Evolutionary conservation across 2,888 invertebrate species (phyloP).

Genomic region (Boloria selene): DNA sequence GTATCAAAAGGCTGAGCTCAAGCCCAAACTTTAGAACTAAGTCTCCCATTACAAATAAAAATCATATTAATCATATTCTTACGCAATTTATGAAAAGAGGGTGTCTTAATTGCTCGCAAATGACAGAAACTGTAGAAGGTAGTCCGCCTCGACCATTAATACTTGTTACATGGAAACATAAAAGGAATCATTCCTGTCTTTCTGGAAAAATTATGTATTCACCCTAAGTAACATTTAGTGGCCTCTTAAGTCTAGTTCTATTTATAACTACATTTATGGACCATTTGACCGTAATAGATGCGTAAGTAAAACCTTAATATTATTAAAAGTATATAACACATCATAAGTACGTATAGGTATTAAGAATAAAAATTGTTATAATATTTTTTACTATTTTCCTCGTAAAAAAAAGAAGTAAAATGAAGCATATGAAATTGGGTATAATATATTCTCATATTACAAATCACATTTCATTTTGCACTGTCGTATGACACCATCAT

Average conservation of each 20-base stretch:
- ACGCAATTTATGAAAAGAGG: constrained; percentile 61
- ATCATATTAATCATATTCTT: constrained; percentile 59
- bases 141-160: constrained; percentile 61
- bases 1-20: constrained; percentile 32
- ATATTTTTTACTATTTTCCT: constrained; percentile 20
- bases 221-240: constrained; percentile 52
- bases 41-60: constrained; percentile 53
- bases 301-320: not conserved
- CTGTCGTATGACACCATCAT: constrained; percentile 16
- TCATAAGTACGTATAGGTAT: not conserved
- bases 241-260: constrained; percentile 36
- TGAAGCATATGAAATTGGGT: constrained; percentile 6
- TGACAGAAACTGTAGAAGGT: constrained; percentile 61
- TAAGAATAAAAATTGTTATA: not conserved
- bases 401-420: not conserved
- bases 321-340: not conserved
- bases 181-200: constrained; percentile 63
- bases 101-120: constrained; percentile 66
- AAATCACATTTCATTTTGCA: constrained; percentile 21
- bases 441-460: constrained; percentile 15
- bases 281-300: constrained; percentile 8
- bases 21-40: constrained; percentile 21
- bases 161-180: constrained; percentile 68
- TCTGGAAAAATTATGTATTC: constrained; percentile 70
- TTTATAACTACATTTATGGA: constrained; percentile 2